These are phyloP conservation scores for Orchesella cincta DNA, from an alignment of 1,140 invertebrate species.

Conservation along the genomic window DNA sequence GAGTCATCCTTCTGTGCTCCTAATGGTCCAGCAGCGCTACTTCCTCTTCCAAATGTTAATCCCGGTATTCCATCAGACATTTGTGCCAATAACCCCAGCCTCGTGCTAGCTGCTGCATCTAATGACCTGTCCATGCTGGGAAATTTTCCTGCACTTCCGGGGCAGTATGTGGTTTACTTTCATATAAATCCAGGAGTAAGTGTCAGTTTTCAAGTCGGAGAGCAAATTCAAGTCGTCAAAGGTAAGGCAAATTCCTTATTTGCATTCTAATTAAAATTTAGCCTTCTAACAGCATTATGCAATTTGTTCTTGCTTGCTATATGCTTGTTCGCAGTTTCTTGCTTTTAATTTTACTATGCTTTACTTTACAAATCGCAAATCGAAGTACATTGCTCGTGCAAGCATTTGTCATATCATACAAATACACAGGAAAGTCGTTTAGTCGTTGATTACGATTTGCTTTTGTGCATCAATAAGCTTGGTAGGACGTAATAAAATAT, in stretches of 20 bases:
- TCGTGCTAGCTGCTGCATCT: conserved; percentile 48
- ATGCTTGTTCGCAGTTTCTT: neutral
- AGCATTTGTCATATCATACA: no score
- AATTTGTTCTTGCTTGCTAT: conserved; percentile 3
- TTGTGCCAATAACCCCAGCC: conserved; percentile 34
- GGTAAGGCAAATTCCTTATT: conserved; percentile 58
- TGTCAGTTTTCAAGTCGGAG: conserved; percentile 67
- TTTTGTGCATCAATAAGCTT: no score
- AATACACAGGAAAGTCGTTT: no score
- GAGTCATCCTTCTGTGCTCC: conserved; percentile 21
- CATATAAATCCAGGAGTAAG: conserved; percentile 71
- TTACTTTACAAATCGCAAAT: neutral
- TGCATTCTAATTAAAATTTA: neutral
- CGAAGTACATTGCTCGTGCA: neutral
- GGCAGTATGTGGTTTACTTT: conserved; percentile 67
- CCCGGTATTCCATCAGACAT: conserved; percentile 9
- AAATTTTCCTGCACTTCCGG: conserved; percentile 50
- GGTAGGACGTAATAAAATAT: no score
- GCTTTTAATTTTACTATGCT: conserved; percentile 12
- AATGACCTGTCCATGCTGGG: conserved; percentile 41
- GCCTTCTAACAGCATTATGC: no score
- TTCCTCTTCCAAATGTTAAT: conserved; percentile 32
- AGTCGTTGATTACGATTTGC: no score
- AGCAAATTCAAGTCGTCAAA: conserved; percentile 67
- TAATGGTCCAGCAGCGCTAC: neutral